Percentiles rank a stretch among this genome's conserved stretches.
phyloP scores from a whole-genome alignment of 2,888 invertebrate species.

The Euclidia mi region DNA sequence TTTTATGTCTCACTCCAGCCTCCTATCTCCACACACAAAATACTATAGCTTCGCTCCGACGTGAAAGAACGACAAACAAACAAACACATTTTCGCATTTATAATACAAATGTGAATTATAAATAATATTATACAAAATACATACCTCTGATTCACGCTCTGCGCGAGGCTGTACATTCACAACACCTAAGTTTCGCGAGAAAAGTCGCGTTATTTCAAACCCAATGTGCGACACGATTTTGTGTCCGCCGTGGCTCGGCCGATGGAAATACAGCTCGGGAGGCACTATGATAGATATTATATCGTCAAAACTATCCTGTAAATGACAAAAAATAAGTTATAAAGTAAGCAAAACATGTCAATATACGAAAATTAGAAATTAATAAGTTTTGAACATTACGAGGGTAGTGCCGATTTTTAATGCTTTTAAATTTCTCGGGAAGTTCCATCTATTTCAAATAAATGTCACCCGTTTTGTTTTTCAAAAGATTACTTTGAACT shows the following conservation, averaged over 20 bases:
- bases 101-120: neutral
- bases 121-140: conserved; percentile 12
- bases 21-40: too few species aligned
- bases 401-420: too few species aligned
- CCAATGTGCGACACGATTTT: conserved; percentile 43
- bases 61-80: too few species aligned
- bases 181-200: conserved; percentile 65
- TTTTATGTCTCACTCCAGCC: too few species aligned
- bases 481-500: too few species aligned
- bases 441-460: too few species aligned
- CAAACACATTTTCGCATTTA: too few species aligned
- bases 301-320: conserved; percentile 67
- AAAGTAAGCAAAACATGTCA: neutral
- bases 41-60: too few species aligned
- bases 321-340: conserved; percentile 11
- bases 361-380: too few species aligned
- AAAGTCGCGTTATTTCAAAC: conserved; percentile 55
- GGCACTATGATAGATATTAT: conserved; percentile 63
- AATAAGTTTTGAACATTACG: too few species aligned
- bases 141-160: conserved; percentile 68
- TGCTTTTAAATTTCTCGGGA: too few species aligned
- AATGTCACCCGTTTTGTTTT: too few species aligned
- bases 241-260: conserved; percentile 66
- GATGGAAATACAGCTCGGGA: conserved; percentile 54
- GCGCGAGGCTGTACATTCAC: conserved; percentile 31